Base-by-base conservation (phyloP, 2,113 vertebrate species). In the Myotis lucifugus region DNA sequence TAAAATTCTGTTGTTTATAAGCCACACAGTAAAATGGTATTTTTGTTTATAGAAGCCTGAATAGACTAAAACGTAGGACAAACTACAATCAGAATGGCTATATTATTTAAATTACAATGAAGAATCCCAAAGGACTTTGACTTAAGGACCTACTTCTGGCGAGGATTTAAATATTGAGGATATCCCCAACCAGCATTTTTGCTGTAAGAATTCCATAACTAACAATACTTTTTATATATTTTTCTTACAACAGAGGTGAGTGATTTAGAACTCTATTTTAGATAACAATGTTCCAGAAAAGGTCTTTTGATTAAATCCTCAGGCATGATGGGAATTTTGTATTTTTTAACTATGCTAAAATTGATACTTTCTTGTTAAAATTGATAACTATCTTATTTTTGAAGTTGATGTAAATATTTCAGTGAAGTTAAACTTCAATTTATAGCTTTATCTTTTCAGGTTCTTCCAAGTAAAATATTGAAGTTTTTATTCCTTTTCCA, bases 391-490 rank as follows among this genome's bases (percentile, higher is more conserved):
- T 69, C 17, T 74, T 96, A 88, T 48, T 94, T 69, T n/a, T 52
- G 50, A 70, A 86, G 19, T 73, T 25, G 27, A 34, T 42, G n/a
- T 42, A 95, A 91, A 23, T 85, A 91, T 88, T 96, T 87, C 17
- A 34, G 37, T 85, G 15, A 92, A 46, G 5, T 59, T 86, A 96
- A 88, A 37, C 54, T 85, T 90, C 5, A 94, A 88, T 29, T 52
- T 83, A 79, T 46, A 85, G 19, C 72, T 96, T 96, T 78, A 59
- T 78, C 14, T 90, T 95, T 94, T 81, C 40, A 94, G 40, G 64
- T 73, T 46, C 1, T 15, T 81, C 69, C 15, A 94, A 95, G 74
- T 92, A 78, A 54, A 78, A 92, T 90, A 83, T 34, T 96, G 46
- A 81, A 6, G 34, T 67, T 93, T 78, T 81, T 17, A 84, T 52